Conservation (phyloP, 2,888 invertebrate species). For the Ectemnius continuus region DNA sequence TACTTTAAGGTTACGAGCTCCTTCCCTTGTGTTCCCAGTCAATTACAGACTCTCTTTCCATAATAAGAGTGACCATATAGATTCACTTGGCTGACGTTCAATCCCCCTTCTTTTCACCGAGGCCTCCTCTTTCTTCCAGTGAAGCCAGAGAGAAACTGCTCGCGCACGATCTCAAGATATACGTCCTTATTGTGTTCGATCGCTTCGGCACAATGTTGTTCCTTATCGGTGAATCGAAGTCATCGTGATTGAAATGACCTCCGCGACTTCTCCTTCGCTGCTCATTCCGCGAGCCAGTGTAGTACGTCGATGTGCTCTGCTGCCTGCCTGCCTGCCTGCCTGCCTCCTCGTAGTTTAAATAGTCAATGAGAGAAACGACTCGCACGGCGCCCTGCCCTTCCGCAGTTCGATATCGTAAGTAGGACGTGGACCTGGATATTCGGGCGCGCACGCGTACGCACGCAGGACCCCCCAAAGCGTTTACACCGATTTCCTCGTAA, state of each 20-base stretch:
- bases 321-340: too few relatives aligned
- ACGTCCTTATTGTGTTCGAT: too few relatives aligned
- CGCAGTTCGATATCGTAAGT: conserved; percentile 72
- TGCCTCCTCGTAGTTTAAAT: conserved; percentile 37
- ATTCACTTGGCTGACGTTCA: conserved; percentile 55
- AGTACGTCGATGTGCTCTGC: too few relatives aligned
- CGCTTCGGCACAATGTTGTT: too few relatives aligned
- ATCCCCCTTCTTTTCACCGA: conserved; percentile 28
- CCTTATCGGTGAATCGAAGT: too few relatives aligned
- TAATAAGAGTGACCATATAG: conserved; percentile 29
- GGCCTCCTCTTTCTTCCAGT: not conserved
- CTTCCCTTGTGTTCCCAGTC: conserved; percentile 22
- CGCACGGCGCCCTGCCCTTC: conserved; percentile 46
- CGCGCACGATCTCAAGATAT: too few relatives aligned
- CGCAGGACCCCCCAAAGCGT: conserved; percentile 9
- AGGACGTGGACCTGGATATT: conserved; percentile 69
- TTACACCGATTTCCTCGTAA: conserved; percentile 27
- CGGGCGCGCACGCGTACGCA: conserved; percentile 20
- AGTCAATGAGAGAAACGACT: conserved; percentile 52
- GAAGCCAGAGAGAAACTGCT: too few relatives aligned
- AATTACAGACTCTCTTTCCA: conserved; percentile 37
- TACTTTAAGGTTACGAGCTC: conserved; percentile 5
- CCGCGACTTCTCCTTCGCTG: too few relatives aligned
- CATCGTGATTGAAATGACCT: too few relatives aligned
- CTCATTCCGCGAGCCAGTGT: too few relatives aligned